phyloP scores from a whole-genome alignment of 1,140 invertebrate genomes.

The Acromyrmex heyeri region DNA sequence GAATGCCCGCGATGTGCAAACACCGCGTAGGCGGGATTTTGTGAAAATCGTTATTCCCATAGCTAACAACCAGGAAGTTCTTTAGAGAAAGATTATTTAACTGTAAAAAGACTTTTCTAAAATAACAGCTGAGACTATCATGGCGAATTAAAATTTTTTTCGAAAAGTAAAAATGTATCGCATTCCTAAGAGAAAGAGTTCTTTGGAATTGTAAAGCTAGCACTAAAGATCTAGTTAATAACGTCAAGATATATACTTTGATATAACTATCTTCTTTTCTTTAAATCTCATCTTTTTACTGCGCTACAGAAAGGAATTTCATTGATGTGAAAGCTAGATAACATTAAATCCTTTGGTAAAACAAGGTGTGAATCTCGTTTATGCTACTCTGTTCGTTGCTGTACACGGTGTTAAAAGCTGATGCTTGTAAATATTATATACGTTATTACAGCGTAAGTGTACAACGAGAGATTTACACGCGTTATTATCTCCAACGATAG shows the following conservation, averaged over 20 bases:
- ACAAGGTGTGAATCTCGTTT: conserved; percentile 17
- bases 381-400: conserved; percentile 16
- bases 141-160: background rate
- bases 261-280: background rate
- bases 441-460: conserved; percentile 28
- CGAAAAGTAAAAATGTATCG: background rate
- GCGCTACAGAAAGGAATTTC: background rate
- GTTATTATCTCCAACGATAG: conserved; percentile 24
- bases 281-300: conserved; percentile 3
- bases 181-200: background rate
- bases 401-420: conserved; percentile 29
- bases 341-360: background rate
- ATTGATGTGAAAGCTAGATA: conserved; percentile 4
- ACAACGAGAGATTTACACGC: conserved; percentile 30
- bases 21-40: background rate
- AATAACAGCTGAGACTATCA: background rate
- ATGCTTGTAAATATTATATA: conserved; percentile 46
- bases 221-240: conserved; percentile 3
- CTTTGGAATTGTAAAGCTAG: background rate
- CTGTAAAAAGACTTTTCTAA: background rate
- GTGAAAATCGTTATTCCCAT: conserved; percentile 25
- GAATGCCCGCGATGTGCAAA: conserved; percentile 58
- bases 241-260: background rate
- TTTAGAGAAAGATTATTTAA: conserved; percentile 20
- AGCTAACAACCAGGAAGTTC: background rate